phyloP scores from a whole-genome alignment of 2,113 vertebrate genomes.

The Eudyptes chrysolophus region DNA sequence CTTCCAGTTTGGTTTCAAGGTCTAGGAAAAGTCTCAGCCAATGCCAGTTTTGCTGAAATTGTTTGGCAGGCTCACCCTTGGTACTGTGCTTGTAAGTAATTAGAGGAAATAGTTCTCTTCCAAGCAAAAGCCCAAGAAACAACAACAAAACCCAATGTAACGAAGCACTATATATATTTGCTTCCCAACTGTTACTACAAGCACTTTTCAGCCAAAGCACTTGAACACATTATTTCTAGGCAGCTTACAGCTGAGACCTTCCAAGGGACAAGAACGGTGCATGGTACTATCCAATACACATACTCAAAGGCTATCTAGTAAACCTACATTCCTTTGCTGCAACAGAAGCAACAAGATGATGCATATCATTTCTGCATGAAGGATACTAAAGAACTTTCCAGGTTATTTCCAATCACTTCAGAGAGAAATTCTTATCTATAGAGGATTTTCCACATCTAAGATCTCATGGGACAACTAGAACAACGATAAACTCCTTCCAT shows the following conservation, averaged over 20 bases:
- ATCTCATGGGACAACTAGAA: neutral
- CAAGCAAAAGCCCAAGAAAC: neutral
- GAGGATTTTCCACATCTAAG: neutral
- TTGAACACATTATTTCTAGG: neutral
- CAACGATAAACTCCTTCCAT: neutral
- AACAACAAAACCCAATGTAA: neutral
- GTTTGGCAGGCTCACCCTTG: neutral
- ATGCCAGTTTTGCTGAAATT: neutral
- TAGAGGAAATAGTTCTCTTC: neutral
- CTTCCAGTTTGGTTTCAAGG: neutral
- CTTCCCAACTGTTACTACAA: neutral
- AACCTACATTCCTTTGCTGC: neutral
- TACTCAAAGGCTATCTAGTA: neutral
- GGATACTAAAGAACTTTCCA: neutral
- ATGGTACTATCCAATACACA: neutral
- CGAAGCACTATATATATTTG: neutral
- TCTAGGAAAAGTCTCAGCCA: neutral
- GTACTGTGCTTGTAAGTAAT: neutral
- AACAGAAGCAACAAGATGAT: neutral
- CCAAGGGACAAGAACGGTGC: neutral
- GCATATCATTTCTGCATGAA: neutral
- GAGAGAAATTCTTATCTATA: neutral
- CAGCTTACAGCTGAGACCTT: neutral
- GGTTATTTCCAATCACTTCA: neutral
- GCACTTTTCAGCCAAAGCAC: neutral